These are phyloP conservation scores for Rotaria socialis DNA, from an alignment of 2,888 invertebrate genomes.

Conservation along the genomic window DNA sequence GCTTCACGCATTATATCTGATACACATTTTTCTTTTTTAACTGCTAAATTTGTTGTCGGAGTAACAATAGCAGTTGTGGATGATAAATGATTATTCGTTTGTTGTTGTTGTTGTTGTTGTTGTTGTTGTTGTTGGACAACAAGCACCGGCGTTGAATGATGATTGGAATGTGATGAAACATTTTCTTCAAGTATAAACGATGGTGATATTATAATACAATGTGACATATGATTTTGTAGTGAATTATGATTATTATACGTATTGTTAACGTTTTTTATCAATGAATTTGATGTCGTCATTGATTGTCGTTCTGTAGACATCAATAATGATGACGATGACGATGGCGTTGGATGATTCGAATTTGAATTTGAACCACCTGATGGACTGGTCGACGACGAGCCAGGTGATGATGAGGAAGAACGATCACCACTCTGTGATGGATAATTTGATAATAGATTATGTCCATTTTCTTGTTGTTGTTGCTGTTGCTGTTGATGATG, in stretches of 20 bases:
- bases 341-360: conserved; percentile 20
- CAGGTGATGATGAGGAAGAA: conserved; percentile 4
- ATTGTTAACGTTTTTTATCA: background rate
- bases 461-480: background rate
- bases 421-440: background rate
- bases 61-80: background rate
- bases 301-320: background rate
- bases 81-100: background rate
- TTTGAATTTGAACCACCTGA: conserved; percentile 6
- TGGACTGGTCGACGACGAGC: background rate
- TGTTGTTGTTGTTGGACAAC: background rate
- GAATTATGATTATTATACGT: background rate
- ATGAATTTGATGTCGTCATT: background rate
- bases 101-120: conserved; percentile 15
- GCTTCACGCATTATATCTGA: conserved; percentile 26
- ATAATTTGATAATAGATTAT: background rate
- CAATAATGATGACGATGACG: background rate
- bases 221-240: conserved; percentile 22
- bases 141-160: conserved; percentile 3
- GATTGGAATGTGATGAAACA: background rate
- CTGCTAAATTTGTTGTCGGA: background rate
- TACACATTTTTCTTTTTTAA: conserved; percentile 13
- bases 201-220: conserved; percentile 30
- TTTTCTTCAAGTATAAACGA: background rate
- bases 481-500: background rate